Evolutionary conservation across 2,797 vertebrate genomes (phyloP).

Genomic region (Sphenodon punctatus): DNA sequence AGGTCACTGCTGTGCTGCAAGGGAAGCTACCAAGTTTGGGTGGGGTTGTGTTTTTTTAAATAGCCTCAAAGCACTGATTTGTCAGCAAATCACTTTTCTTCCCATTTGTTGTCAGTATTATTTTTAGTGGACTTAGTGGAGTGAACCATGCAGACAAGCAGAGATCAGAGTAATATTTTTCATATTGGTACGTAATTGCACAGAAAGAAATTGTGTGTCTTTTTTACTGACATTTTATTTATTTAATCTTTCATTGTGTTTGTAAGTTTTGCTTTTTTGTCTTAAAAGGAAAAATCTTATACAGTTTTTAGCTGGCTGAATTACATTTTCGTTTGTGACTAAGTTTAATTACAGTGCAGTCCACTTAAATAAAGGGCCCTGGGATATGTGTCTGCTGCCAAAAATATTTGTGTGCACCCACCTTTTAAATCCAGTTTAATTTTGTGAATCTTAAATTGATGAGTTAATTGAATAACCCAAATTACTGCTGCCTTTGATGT

Average conservation of each 20-base stretch:
- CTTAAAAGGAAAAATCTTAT: constrained; percentile 50
- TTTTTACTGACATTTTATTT: constrained; percentile 80
- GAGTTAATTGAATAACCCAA: background rate
- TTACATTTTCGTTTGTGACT: constrained; percentile 68
- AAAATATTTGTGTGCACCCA: constrained; percentile 29
- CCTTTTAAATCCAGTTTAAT: constrained; percentile 28
- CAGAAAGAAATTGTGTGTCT: constrained; percentile 71
- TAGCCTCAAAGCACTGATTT: constrained; percentile 66
- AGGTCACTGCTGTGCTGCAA: constrained; percentile 69
- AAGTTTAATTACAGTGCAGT: constrained; percentile 68
- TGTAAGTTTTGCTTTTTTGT: constrained; percentile 64
- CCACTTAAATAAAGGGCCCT: constrained; percentile 75
- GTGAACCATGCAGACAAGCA: constrained; percentile 42
- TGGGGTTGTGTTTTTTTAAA: constrained; percentile 62
- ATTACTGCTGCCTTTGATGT: background rate
- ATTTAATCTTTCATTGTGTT: constrained; percentile 77
- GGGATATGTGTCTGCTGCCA: constrained; percentile 44
- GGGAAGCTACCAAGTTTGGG: constrained; percentile 55
- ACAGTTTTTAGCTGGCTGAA: constrained; percentile 65
- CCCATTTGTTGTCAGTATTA: constrained; percentile 80
- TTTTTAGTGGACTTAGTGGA: constrained; percentile 71
- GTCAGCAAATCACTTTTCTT: constrained; percentile 52
- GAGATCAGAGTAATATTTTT: constrained; percentile 71
- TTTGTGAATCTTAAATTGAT: constrained; percentile 7
- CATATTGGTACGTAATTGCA: constrained; percentile 74